Evolutionary conservation across 2,113 vertebrate species (phyloP).

Genomic region (Peucedramus taeniatus): DNA sequence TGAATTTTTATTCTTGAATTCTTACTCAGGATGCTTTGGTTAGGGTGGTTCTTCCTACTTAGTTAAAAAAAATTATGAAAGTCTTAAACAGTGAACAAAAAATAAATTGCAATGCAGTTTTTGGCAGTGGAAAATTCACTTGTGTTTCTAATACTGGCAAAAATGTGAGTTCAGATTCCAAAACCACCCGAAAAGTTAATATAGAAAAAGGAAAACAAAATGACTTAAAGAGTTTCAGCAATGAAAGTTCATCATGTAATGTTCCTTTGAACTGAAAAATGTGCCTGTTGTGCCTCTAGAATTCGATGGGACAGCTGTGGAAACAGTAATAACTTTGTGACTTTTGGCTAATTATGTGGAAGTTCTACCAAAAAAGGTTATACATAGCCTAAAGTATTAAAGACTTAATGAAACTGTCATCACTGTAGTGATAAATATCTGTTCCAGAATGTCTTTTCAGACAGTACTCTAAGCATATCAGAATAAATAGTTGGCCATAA

Average conservation of each 20-base stretch:
- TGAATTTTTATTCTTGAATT: neutral
- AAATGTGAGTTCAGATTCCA: neutral
- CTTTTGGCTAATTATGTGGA: slow-evolving; percentile 4
- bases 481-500: neutral
- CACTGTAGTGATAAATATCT: neutral
- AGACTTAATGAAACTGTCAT: slow-evolving; percentile 14
- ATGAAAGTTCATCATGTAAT: neutral
- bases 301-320: neutral
- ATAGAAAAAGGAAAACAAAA: neutral
- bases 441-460: neutral
- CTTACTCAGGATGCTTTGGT: neutral
- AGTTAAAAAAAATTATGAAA: neutral
- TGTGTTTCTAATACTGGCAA: neutral
- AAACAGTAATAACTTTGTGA: neutral
- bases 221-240: neutral
- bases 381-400: neutral
- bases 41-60: neutral
- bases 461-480: neutral
- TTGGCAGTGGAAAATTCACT: neutral
- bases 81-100: neutral
- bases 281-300: neutral
- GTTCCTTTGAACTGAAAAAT: neutral
- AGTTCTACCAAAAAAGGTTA: slow-evolving; percentile 14
- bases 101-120: neutral
- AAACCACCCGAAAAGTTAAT: neutral